phyloP scores from a whole-genome alignment of 2,888 invertebrate species.

The Dasypogon diadema region DNA sequence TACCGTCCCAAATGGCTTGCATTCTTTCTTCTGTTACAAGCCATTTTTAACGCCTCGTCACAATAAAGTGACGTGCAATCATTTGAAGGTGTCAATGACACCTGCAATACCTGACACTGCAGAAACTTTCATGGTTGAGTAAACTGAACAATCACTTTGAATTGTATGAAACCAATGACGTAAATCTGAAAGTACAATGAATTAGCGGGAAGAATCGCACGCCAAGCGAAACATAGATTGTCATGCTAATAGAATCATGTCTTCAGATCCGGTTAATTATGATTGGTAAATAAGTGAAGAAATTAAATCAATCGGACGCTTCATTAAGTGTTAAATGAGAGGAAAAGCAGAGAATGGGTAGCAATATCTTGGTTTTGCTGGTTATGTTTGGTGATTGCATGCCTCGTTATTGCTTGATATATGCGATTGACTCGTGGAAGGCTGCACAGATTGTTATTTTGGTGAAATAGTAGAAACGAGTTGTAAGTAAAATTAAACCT shows the following conservation, averaged over 20 bases:
- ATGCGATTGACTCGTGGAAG: too few relatives aligned
- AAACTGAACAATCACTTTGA: not conserved
- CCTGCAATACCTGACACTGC: conserved; percentile 16
- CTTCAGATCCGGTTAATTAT: not conserved
- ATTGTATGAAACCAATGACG: not conserved
- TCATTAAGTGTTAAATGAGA: conserved; percentile 8
- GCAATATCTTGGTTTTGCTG: not conserved
- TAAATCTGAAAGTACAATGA: not conserved
- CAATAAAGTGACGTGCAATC: not conserved
- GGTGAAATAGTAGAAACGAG: too few relatives aligned
- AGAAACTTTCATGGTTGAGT: conserved; percentile 3
- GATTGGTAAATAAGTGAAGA: conserved; percentile 6
- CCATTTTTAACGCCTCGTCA: too few relatives aligned
- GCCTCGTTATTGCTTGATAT: too few relatives aligned
- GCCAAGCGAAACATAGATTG: not conserved
- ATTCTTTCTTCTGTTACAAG: not conserved
- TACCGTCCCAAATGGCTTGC: not conserved
- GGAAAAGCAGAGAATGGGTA: conserved; percentile 8
- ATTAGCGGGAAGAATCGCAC: not conserved
- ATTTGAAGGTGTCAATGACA: conserved; percentile 10
- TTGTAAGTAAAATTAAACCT: too few relatives aligned
- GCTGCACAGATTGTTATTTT: too few relatives aligned
- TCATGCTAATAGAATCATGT: conserved; percentile 3
- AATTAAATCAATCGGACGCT: conserved; percentile 19
- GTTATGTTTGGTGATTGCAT: too few relatives aligned